Base-by-base conservation (phyloP, 2,888 invertebrate species). In the Toxonevra muliebris region DNA sequence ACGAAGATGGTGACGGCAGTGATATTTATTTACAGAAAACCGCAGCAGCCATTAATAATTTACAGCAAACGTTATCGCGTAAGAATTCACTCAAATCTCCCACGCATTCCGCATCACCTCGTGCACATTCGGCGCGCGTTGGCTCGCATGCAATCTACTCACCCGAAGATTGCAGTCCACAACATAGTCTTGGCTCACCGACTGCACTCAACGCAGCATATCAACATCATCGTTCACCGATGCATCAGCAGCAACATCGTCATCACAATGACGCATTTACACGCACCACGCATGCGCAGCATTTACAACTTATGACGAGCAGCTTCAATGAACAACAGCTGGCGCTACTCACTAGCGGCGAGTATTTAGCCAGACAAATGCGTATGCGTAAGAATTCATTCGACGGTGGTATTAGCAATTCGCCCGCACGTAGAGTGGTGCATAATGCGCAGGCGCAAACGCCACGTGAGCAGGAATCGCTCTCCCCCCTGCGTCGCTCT, bases 401-500 rank as follows among this genome's bases (percentile, higher is more conserved):
- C 69, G 85, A 85, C 69, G 82, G 77, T 12, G 82, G 77, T 12
- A 73, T 76, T 57, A 75, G 70, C 70, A 70, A 68, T 48, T 67
- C 73, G 41, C 68, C 74, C 41, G 66, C 65, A 45, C 68, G 73
- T 48, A 69, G 76, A 69, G 60, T 61, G 19, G 61, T 66, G 48
- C 69, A 68, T 13, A 71, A 70, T 43, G 70, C 75, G 59, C 76
- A 77, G 72, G 73, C 73, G 61, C 65, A 73, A 67, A 69, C 71
- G 43, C 68, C 71, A 40, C 70, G 65, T 41, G 74, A 69, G 55
- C 62, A 67, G 10, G 70, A 76, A 55, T 74, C 75, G 64, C 63
- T 79, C 64, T 85, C 85, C 45, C 85, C 88, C n/a, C 89, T 92
- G 68, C 87, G 89, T 76, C 87, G 92, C 19, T 92, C 91, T 4